These are phyloP conservation scores for Trichogramma pretiosum DNA, from an alignment of 1,140 invertebrate species.

Conservation along the genomic window DNA sequence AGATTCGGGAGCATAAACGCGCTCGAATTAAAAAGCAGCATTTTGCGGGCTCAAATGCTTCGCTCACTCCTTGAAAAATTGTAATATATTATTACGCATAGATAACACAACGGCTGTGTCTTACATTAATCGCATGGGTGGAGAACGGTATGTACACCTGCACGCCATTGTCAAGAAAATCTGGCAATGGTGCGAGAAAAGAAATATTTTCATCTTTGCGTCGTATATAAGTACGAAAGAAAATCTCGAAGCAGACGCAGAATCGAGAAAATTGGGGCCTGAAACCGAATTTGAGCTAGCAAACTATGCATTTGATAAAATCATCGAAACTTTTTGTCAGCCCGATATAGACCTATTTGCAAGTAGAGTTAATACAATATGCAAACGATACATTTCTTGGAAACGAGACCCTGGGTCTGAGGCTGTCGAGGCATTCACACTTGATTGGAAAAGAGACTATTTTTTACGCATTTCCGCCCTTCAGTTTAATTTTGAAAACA, in stretches of 20 bases:
- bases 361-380: conserved; percentile 11
- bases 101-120: not conserved
- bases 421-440: conserved; percentile 15
- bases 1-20: not conserved
- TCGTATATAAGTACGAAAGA: not conserved
- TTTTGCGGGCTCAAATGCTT: not conserved
- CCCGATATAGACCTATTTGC: conserved; percentile 13
- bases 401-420: not conserved
- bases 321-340: not conserved
- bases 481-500: conserved; percentile 18
- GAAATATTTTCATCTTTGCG: not conserved
- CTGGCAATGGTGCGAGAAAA: not conserved
- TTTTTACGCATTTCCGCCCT: conserved; percentile 22
- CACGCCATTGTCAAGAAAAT: not conserved
- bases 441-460: conserved; percentile 14
- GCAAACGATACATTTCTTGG: conserved; percentile 1
- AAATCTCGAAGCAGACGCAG: not conserved
- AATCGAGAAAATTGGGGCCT: conserved; percentile 1
- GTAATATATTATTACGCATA: not conserved
- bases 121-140: not conserved
- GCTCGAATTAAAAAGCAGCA: not conserved
- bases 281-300: conserved; percentile 4
- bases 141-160: not conserved
- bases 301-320: not conserved
- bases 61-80: not conserved